Conservation (phyloP, 2,113 vertebrate genomes). For the Cinclus cinclus region DNA sequence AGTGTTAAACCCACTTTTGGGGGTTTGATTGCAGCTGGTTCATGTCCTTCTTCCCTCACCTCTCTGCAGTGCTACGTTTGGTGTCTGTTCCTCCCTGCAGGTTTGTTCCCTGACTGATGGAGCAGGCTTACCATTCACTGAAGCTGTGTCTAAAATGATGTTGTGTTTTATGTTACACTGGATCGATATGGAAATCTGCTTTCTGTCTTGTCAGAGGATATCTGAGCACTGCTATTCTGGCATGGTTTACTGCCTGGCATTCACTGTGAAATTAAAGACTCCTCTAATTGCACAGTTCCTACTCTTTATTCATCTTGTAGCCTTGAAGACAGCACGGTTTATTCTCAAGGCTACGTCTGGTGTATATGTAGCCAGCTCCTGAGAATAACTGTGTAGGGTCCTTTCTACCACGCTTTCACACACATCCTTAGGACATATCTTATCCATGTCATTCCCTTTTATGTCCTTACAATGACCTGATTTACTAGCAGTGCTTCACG, state of each 20-base stretch:
- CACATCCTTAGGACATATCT: not conserved
- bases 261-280: constrained; percentile 4
- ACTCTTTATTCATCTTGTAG: not conserved
- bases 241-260: not conserved
- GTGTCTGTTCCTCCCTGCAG: not conserved
- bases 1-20: not conserved
- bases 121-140: not conserved
- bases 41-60: not conserved
- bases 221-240: not conserved
- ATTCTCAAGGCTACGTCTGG: not conserved
- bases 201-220: not conserved
- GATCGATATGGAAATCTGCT: not conserved
- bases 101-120: not conserved
- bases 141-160: not conserved
- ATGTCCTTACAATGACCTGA: not conserved
- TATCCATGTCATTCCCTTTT: not conserved
- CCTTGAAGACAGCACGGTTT: not conserved
- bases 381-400: not conserved
- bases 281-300: not conserved
- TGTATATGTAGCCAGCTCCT: not conserved
- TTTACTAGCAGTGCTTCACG: not conserved
- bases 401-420: not conserved
- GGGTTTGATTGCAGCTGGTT: not conserved
- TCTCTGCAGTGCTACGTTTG: accelerated
- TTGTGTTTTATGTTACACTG: not conserved